Base-by-base conservation (phyloP, 1,140 invertebrate genomes). In the Ceratina calcarata region DNA sequence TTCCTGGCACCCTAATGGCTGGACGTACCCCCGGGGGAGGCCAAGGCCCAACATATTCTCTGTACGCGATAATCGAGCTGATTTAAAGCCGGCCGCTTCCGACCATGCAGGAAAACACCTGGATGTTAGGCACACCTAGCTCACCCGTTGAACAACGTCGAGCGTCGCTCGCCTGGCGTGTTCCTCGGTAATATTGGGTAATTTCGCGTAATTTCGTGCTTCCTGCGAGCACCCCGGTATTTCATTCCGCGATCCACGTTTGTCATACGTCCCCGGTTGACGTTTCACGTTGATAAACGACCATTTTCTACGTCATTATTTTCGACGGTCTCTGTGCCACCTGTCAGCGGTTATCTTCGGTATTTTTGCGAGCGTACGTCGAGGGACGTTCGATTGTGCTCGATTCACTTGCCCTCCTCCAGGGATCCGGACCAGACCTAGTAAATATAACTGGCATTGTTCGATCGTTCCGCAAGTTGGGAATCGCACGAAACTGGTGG, bases 41-140 rank as follows among this genome's bases (percentile, higher is more conserved):
- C 67, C 57, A 37, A 66, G 78, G 55, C 80, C 81, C 66, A 69
- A 67, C 67, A 72, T 79, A 91, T 89, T 90, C 89, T 87, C 88
- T 88, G 89, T 91, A 88, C 45, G 86, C 85, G 90, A 91, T 91
- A 91, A 91, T 92, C 89, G 87, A 61, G 70, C 87, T 92, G 91
- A 91, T 91, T 91, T 91, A 92, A 88, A 85, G 74, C 84, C 80
- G 53, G 78, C n/a, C 83, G 88, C 84, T 91, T 90, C 86, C 89
- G 84, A 89, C 85, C 87, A 87, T 90, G 87, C 89, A 89, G 86
- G 89, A 90, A 91, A 90, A 89, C 83, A 87, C 82, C 80, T 79
- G 65, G 82, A 87, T 88, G 84, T 88, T 88, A 87, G 84, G 81
- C 85, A 90, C 87, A 89, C 89, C 88, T 89, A 79, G 70, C 83